A percentile compares a stretch with the other conserved stretches of the same genome.
These are phyloP conservation scores for Sapayoa aenigma DNA, from an alignment of 2,113 vertebrate species.

Conservation along the genomic window DNA sequence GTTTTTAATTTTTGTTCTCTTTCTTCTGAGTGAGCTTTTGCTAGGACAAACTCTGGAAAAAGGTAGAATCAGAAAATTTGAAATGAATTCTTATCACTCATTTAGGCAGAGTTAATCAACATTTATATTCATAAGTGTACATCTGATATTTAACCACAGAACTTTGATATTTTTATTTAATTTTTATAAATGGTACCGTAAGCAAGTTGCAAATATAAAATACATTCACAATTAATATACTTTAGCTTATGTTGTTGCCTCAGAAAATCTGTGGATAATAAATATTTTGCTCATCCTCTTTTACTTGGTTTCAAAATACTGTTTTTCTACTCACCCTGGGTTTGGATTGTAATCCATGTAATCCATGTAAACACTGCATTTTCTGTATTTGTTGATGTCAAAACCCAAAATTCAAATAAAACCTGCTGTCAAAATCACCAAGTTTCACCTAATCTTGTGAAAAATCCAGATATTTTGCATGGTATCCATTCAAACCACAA, in stretches of 20 bases:
- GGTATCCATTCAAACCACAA: constrained; percentile 7
- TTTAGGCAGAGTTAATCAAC: background rate
- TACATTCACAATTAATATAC: background rate
- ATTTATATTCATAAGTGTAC: background rate
- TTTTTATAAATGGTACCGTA: background rate
- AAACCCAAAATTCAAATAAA: background rate
- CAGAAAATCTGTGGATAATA: background rate
- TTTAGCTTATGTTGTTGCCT: background rate
- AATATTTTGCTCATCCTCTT: background rate
- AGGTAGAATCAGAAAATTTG: background rate
- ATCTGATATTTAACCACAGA: background rate
- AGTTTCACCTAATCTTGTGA: background rate
- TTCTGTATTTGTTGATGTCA: background rate
- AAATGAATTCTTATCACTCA: background rate
- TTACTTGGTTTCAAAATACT: background rate
- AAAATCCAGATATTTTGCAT: background rate
- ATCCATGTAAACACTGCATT: background rate
- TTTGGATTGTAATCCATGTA: background rate
- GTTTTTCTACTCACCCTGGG: background rate
- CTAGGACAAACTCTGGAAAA: background rate
- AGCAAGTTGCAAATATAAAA: background rate
- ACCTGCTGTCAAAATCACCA: background rate
- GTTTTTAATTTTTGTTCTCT: background rate
- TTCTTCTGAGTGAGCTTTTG: background rate
- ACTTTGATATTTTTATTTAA: background rate